These are phyloP conservation scores for Cephus runcator DNA, from an alignment of 2,888 invertebrate genomes.

Conservation along the genomic window DNA sequence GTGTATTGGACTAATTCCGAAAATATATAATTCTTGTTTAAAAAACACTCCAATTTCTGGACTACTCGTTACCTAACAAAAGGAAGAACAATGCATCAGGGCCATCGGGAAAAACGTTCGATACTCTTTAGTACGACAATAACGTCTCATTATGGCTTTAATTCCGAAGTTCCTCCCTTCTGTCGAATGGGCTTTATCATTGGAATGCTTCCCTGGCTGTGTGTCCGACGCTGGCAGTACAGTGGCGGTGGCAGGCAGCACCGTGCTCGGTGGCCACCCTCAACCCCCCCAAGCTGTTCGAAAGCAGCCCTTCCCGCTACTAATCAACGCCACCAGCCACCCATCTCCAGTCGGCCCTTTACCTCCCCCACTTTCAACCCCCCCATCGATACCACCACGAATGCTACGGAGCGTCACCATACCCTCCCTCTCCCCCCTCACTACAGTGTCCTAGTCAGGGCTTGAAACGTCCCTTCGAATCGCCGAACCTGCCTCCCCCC, in stretches of 20 bases:
- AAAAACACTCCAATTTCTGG: too few relatives aligned
- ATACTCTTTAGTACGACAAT: slow-evolving; percentile 29
- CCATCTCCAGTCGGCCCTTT: slow-evolving; percentile 3
- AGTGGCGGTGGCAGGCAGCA: neutral
- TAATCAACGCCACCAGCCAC: slow-evolving; percentile 29
- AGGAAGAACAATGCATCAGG: neutral
- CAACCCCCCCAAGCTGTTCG: neutral
- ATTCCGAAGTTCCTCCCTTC: slow-evolving; percentile 41
- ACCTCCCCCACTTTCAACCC: slow-evolving; percentile 15
- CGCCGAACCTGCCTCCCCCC: too few relatives aligned
- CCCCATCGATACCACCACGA: slow-evolving; percentile 15
- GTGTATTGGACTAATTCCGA: neutral
- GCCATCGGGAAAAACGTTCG: slow-evolving; percentile 9
- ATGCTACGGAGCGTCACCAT: slow-evolving; percentile 28
- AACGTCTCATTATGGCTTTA: slow-evolving; percentile 50
- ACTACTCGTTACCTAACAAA: neutral
- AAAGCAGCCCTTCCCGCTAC: slow-evolving; percentile 20
- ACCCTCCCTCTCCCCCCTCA: slow-evolving; percentile 10
- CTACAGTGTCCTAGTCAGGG: neutral
- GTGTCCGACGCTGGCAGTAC: neutral
- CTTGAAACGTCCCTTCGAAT: neutral
- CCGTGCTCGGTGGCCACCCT: neutral
- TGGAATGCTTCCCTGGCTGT: slow-evolving; percentile 19
- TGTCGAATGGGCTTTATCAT: slow-evolving; percentile 25
- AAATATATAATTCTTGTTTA: neutral